These are phyloP conservation scores for Drosophila recens DNA, from an alignment of 2,888 invertebrate genomes.

Conservation along the genomic window DNA sequence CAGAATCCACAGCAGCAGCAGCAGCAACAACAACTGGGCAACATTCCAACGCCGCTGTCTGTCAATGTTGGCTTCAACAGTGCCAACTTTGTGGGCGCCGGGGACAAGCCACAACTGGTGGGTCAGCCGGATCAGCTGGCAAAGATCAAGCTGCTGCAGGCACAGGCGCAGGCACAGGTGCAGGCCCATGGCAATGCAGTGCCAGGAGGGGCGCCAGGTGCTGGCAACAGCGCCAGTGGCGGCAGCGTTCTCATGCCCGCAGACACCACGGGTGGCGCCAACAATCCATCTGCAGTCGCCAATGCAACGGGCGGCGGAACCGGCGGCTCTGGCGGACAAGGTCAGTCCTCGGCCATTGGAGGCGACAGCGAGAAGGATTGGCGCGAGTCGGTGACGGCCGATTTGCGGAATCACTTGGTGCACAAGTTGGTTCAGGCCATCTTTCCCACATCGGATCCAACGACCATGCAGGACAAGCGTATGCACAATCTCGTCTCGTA, in stretches of 20 bases:
- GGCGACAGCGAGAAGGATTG: conserved; percentile 92
- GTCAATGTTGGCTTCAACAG: conserved; percentile 84
- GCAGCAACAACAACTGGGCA: conserved; percentile 73
- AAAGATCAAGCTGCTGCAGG: conserved; percentile 81
- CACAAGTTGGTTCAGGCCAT: conserved; percentile 99
- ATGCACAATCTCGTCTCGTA: conserved; percentile 99
- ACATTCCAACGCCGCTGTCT: conserved; percentile 84
- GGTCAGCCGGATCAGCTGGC: conserved; percentile 72
- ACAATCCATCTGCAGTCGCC: conserved; percentile 44
- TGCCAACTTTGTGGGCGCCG: conserved; percentile 73
- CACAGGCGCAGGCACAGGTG: conserved; percentile 78
- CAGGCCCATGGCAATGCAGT: conserved; percentile 79
- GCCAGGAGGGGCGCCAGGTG: conserved; percentile 47
- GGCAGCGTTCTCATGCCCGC: conserved; percentile 60
- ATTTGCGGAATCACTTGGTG: conserved; percentile 99
- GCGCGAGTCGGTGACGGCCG: conserved; percentile 98
- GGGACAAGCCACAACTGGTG: conserved; percentile 58
- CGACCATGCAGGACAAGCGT: conserved; percentile 97
- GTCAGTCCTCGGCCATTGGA: conserved; percentile 84
- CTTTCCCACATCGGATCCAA: conserved; percentile 98
- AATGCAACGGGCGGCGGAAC: conserved; percentile 23
- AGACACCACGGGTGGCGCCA: conserved; percentile 62
- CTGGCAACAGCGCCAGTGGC: conserved; percentile 34
- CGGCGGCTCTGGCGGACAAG: conserved; percentile 34
- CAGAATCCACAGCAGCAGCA: conserved; percentile 41